Conservation (phyloP, 2,113 vertebrate species). For the Cyanoramphus novaezelandiae region DNA sequence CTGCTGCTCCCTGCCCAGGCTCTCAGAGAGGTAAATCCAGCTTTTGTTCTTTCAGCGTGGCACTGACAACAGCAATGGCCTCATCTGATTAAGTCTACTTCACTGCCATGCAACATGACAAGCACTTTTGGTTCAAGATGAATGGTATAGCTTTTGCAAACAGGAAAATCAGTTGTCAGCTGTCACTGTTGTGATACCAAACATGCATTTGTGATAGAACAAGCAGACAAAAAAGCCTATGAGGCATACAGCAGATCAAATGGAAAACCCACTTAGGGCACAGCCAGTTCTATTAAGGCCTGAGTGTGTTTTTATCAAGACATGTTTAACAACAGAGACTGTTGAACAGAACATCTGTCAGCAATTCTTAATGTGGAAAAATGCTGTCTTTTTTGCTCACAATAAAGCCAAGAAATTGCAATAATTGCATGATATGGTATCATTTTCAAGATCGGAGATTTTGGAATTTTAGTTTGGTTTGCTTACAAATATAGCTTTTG, state of each 20-base stretch:
- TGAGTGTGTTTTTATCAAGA: not conserved
- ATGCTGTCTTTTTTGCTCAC: not conserved
- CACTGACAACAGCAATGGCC: not conserved
- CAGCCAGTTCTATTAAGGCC: not conserved
- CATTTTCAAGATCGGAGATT: not conserved
- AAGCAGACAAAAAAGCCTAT: constrained; percentile 22
- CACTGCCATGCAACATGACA: constrained; percentile 20
- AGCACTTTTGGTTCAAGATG: constrained; percentile 44
- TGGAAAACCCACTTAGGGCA: not conserved
- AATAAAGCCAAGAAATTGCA: not conserved
- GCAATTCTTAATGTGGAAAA: not conserved
- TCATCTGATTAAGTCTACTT: constrained; percentile 59
- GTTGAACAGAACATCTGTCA: constrained; percentile 19
- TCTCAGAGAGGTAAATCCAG: constrained; percentile 41
- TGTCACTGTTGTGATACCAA: constrained; percentile 27
- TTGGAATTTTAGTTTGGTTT: not conserved
- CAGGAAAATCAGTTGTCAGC: constrained; percentile 55
- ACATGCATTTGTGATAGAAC: not conserved
- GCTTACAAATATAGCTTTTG: not conserved
- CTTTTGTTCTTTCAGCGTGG: constrained; percentile 58
- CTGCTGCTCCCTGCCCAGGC: not conserved
- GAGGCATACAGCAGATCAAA: not conserved
- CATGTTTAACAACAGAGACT: constrained; percentile 12
- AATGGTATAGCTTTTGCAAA: constrained; percentile 51
- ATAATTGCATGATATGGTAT: not conserved